A percentile compares a stretch with the other conserved stretches of the same genome.
Conservation (phyloP, 2,113 vertebrate genomes). For the Saguinus midas region DNA sequence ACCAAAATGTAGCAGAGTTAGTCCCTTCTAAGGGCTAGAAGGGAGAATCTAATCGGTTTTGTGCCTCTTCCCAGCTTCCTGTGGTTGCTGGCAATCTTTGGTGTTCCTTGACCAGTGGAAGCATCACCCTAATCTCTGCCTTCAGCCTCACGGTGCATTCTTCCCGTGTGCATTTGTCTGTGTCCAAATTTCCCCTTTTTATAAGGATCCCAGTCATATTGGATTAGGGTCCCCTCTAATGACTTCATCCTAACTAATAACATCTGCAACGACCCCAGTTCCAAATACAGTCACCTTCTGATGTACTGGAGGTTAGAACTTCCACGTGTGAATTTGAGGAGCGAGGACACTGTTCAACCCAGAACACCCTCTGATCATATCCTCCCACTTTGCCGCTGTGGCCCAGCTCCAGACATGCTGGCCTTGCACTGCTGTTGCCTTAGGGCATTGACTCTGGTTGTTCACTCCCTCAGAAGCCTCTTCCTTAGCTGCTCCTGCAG, state of each 20-base stretch:
- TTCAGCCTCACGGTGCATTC: neutral
- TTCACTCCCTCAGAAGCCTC: neutral
- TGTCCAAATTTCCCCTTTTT: neutral
- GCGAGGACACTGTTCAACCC: neutral
- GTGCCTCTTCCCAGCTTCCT: neutral
- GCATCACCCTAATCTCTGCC: neutral
- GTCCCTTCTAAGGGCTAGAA: neutral
- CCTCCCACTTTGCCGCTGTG: neutral
- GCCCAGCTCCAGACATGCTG: neutral
- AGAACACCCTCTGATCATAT: neutral
- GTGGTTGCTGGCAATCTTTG: neutral
- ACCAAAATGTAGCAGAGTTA: neutral
- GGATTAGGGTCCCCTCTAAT: neutral
- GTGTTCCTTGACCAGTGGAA: too few species aligned
- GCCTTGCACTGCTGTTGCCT: neutral
- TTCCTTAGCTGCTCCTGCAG: too few species aligned
- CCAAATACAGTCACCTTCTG: neutral
- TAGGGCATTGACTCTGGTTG: too few species aligned
- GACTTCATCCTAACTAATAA: neutral
- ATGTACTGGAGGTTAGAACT: neutral
- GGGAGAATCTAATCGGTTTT: neutral
- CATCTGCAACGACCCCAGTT: neutral
- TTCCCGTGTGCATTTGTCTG: neutral
- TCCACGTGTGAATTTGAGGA: neutral
- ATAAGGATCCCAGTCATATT: neutral